Percentiles rank a stretch among this genome's conserved stretches.
Conservation (phyloP, 2,888 invertebrate genomes). For the Pachycephus smyrnensis region DNA sequence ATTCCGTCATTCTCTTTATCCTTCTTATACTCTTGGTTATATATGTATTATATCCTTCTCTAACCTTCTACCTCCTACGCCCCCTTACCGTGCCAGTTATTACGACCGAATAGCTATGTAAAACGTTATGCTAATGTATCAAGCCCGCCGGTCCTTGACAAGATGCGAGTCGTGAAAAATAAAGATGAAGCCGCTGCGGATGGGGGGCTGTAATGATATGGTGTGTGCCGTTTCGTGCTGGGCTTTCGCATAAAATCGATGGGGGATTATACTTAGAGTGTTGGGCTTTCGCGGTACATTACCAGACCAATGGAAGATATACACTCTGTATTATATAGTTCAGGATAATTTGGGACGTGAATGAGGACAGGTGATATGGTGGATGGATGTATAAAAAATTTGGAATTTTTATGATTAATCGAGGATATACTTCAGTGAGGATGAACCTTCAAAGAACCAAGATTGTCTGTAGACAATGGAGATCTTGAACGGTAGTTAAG, state of each 20-base stretch:
- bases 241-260: conserved; percentile 47
- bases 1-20: conserved; percentile 12
- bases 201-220: conserved; percentile 37
- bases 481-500: not conserved
- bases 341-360: not conserved
- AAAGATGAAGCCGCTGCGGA: conserved; percentile 16
- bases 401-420: not conserved
- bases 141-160: conserved; percentile 26
- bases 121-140: conserved; percentile 52
- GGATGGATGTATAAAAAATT: not conserved
- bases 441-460: not conserved
- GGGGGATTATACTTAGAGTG: conserved; percentile 28
- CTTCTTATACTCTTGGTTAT: conserved; percentile 16
- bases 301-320: not conserved
- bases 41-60: not conserved
- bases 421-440: too few species aligned
- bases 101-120: conserved; percentile 38
- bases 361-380: not conserved
- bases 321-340: not conserved
- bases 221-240: conserved; percentile 36
- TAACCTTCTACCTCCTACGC: conserved; percentile 23
- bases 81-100: conserved; percentile 28
- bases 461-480: not conserved
- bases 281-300: not conserved
- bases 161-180: conserved; percentile 28